phyloP scores from a whole-genome alignment of 2,888 invertebrate genomes.

The Pyrrhia umbra region DNA sequence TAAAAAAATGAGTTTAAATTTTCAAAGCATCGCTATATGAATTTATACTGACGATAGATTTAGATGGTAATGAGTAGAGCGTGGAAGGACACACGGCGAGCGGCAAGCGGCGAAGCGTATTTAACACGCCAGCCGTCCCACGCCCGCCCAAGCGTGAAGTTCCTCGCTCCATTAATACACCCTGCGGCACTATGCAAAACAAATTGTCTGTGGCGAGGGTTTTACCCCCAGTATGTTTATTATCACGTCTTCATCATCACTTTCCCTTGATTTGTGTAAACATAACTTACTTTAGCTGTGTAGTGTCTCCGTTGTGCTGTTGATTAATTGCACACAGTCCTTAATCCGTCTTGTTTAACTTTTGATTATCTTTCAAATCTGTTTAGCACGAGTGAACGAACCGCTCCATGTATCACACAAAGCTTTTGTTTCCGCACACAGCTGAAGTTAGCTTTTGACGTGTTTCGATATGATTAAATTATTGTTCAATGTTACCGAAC shows the following conservation, averaged over 20 bases:
- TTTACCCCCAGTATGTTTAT: constrained; percentile 54
- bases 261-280: constrained; percentile 35
- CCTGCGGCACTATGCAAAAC: constrained; percentile 59
- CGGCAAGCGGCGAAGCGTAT: constrained; percentile 75
- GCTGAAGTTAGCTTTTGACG: constrained; percentile 41
- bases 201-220: constrained; percentile 59
- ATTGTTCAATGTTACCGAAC: constrained; percentile 21
- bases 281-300: constrained; percentile 42
- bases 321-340: constrained; percentile 19
- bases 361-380: constrained; percentile 46
- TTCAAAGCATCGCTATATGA: constrained; percentile 6
- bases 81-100: constrained; percentile 61
- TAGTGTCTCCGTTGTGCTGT: constrained; percentile 27
- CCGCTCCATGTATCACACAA: constrained; percentile 36
- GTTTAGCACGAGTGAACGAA: constrained; percentile 32
- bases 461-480: constrained; percentile 36
- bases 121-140: constrained; percentile 74
- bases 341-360: constrained; percentile 27
- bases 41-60: constrained; percentile 43
- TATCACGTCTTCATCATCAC: constrained; percentile 41
- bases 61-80: constrained; percentile 57
- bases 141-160: constrained; percentile 75
- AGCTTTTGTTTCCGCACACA: constrained; percentile 44
- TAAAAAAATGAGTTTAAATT: background rate
- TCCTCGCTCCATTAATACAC: constrained; percentile 78